Evolutionary conservation across 2,113 vertebrate species (phyloP), one percentile per base, ranked within the genome.

Genomic region (Dasyurus viverrinus): DNA sequence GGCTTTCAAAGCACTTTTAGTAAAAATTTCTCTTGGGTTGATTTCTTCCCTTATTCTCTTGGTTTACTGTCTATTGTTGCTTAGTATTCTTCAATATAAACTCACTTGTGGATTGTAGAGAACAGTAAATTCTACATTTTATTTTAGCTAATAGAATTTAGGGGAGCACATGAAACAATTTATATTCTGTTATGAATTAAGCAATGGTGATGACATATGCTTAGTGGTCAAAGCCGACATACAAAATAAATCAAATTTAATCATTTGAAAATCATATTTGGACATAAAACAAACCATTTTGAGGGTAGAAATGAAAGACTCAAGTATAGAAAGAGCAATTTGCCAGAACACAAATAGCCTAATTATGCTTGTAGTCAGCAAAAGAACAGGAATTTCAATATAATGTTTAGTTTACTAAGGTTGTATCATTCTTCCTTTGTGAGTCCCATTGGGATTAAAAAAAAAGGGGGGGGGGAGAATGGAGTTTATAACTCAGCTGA

Each of bases 131-230:
- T 95, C 94, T 90, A 54, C 91, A 94, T 96, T 96, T 93, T 97
- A 90, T 97, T 97, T 96, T 97, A 97, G 91, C 92, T 95, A 95
- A 96, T 95, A 53, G 91, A 53, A 52, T 92, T 89, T 54, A 91
- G 76, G 97, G 55, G 89, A 97, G 95, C 95, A 30, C 14, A 93
- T 94, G 93, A 95, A 97, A 97, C 97, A 97, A 96, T 97, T 96
- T 96, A 92, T 95, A 96, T 93, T 97, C 97, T 98, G 96, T 95
- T 98, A 93, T 97, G 96, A 97, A 97, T 98, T 97, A 97, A 98
- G 96, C 60, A 95, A 93, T 90, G 89, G 92, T 94, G 94, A 95
- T 94, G 96, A 96, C 95, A 97, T 96, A 95, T 36, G 76, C 90
- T 96, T 96, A 95, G 96, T 96, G 97, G 97, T 97, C 96, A 94